Percentiles rank a stretch among this genome's conserved stretches.
Evolutionary conservation across 2,888 invertebrate species (phyloP).

Genomic region (Dynastes tityus): DNA sequence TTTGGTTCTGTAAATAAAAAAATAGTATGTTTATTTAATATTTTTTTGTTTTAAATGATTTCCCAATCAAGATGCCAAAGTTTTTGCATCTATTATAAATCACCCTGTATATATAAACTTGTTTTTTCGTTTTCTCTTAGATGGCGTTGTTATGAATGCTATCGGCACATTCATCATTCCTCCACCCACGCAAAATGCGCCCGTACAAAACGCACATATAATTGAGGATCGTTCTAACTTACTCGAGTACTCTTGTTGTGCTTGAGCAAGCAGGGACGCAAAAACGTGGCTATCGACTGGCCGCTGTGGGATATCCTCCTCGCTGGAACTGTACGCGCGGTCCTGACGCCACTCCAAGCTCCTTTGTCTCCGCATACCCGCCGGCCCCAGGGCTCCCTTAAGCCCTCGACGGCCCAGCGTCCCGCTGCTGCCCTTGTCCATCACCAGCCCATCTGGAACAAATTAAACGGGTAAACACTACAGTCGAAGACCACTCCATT

Average conservation of each 20-base stretch:
- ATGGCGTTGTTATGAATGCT: too few species aligned
- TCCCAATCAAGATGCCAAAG: too few species aligned
- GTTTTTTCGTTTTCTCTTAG: too few species aligned
- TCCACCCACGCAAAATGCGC: too few species aligned
- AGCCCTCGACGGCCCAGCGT: conserved; percentile 67
- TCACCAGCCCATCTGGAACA: conserved; percentile 66
- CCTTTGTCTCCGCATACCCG: conserved; percentile 72
- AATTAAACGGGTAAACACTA: conserved; percentile 51
- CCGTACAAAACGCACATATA: conserved; percentile 11
- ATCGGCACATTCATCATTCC: too few species aligned
- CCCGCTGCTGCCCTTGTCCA: conserved; percentile 65
- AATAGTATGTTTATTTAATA: too few species aligned
- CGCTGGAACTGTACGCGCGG: conserved; percentile 73
- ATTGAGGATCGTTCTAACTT: conserved; percentile 62
- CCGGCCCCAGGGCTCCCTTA: conserved; percentile 60
- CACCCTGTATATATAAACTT: too few species aligned
- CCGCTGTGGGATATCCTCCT: conserved; percentile 71
- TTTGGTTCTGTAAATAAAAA: too few species aligned
- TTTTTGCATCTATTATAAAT: too few species aligned
- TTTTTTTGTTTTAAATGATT: too few species aligned
- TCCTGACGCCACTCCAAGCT: conserved; percentile 75
- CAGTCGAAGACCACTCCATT: not conserved
- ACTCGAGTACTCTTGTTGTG: conserved; percentile 75
- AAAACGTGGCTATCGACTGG: conserved; percentile 74
- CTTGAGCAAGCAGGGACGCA: conserved; percentile 74